A percentile compares a stretch with the other conserved stretches of the same genome.
Evolutionary conservation across 2,113 vertebrate genomes (phyloP).

Genomic region (Oncorhynchus masou): DNA sequence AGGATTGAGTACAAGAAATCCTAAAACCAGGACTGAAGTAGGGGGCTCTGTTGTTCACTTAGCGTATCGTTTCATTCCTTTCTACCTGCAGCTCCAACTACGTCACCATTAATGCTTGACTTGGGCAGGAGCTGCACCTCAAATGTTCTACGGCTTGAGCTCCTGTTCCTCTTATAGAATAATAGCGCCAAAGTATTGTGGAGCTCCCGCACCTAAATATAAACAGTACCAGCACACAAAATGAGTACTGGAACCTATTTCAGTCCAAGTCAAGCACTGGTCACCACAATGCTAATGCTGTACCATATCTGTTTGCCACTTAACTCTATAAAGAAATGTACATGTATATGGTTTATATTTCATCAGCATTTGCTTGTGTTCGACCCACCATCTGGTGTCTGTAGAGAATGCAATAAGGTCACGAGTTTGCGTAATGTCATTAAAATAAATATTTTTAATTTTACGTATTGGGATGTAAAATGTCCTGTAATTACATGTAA

Average conservation of each 20-base stretch:
- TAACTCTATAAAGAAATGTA: conserved; percentile 60
- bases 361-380: conserved; percentile 52
- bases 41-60: conserved; percentile 33
- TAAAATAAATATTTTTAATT: conserved; percentile 41
- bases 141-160: too few species aligned
- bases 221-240: too few species aligned
- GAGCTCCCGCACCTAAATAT: too few species aligned
- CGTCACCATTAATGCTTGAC: conserved; percentile 9
- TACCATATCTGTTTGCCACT: conserved; percentile 49
- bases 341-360: conserved; percentile 69
- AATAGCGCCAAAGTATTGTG: too few species aligned
- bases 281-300: conserved; percentile 43
- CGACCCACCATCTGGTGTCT: conserved; percentile 42
- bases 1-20: conserved; percentile 99
- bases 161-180: too few species aligned
- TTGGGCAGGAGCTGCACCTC: too few species aligned
- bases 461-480: conserved; percentile 11
- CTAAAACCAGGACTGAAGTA: conserved; percentile 60
- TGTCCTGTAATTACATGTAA: conserved; percentile 39
- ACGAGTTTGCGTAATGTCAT: conserved; percentile 51
- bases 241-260: too few species aligned
- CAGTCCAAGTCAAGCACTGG: too few species aligned
- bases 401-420: conserved; percentile 60
- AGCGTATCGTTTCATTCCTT: conserved; percentile 69
- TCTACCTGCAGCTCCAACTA: conserved; percentile 52